These are phyloP conservation scores for Coecobrya sp. DNA, from an alignment of 2,888 invertebrate species.

Conservation along the genomic window DNA sequence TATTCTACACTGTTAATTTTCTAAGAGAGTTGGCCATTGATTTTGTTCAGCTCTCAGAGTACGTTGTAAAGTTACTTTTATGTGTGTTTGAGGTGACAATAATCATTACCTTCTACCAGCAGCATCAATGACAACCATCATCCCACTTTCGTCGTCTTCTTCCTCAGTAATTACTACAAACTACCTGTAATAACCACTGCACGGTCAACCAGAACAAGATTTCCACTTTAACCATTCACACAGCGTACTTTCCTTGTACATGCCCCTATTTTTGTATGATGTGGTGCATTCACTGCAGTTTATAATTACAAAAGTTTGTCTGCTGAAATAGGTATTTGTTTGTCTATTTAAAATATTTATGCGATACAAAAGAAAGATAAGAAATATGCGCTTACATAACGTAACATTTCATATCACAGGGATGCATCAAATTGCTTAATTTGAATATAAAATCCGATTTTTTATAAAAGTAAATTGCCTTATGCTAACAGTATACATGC, in stretches of 20 bases:
- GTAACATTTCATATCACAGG: neutral
- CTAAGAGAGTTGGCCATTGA: conserved; percentile 29
- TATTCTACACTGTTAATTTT: neutral
- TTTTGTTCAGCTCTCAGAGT: conserved; percentile 10
- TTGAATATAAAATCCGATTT: conserved; percentile 7
- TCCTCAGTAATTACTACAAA: conserved; percentile 2
- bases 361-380: neutral
- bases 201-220: neutral
- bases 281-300: conserved; percentile 56
- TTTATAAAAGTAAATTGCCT: neutral
- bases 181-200: neutral
- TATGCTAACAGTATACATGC: neutral
- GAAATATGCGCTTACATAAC: neutral
- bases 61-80: conserved; percentile 48
- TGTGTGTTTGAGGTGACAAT: conserved; percentile 45
- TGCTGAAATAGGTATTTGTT: neutral
- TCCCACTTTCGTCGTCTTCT: neutral
- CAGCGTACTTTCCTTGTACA: neutral
- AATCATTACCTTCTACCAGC: conserved; percentile 43
- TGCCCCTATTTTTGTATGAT: neutral
- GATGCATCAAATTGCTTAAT: neutral
- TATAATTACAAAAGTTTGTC: conserved; percentile 45
- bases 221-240: neutral
- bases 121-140: neutral
- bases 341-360: neutral